Base-by-base conservation (phyloP, 1,140 invertebrate genomes). In the Mya arenaria region DNA sequence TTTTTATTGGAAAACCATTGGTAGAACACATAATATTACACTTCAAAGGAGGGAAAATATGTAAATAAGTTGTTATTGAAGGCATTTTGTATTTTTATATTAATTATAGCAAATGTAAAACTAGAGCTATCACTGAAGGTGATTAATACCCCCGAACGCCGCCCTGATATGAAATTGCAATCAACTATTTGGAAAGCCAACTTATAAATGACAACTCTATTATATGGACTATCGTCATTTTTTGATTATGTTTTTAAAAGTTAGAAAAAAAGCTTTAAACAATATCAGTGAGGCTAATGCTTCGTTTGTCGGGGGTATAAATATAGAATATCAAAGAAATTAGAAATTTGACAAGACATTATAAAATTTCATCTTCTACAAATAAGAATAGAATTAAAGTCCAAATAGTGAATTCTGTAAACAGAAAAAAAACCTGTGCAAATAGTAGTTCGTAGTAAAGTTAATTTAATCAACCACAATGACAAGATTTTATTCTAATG, bases 401-500 rank as follows among this genome's bases (percentile, higher is more conserved):
- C 19, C 37, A 85, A 56, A 69, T 87, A 23, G 71, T 44, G 32
- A 28, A 75, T 10, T 32, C 79, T 62, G 39, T 74, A 65, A 63
- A 65, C 37, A 32, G 74, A 55, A 48, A 63, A 56, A 44, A 37
- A 56, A 23, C 28, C n/a, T 77, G 81, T 15, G n/a, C 13, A 17
- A 69, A 65, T 30, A 84, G n/a, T n/a, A n/a, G n/a, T 80, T 32
- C 44, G 83, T 19, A 44, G 60, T 19, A 85, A 69, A 68, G 65
- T 44, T 4, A 69, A 85, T 15, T 19, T 41, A 41, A 75, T 85
- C n/a, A 62, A 85, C 65, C 44, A 44, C 71, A 58, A 69, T 71
- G 84, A 87, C 66, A 23, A 41, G 39, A 32, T 85, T 62, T 62
- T 85, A 84, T 65, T 82, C 68, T 36, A 32, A 80, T 25, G 65